Evolutionary conservation across 2,113 vertebrate genomes (phyloP).

Genomic region (Mustela nigripes): DNA sequence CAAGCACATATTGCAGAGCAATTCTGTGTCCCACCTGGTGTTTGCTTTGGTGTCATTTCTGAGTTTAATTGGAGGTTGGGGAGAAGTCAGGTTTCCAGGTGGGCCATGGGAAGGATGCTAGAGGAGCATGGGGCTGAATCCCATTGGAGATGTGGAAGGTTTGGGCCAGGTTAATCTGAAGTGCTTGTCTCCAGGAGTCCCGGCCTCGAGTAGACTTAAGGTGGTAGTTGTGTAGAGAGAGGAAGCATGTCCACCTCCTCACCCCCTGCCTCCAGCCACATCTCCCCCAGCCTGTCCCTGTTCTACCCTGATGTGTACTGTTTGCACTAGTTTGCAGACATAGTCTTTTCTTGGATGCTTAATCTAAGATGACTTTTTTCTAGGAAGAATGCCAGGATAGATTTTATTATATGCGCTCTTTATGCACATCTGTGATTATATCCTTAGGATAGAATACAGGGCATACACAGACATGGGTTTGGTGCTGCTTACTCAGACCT

Average conservation of each 20-base stretch:
- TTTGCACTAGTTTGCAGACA: conserved; percentile 4
- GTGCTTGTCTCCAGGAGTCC: neutral
- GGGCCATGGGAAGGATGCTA: neutral
- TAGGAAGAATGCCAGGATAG: neutral
- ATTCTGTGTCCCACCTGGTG: neutral
- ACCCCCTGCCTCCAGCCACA: too few species aligned
- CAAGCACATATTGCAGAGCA: neutral
- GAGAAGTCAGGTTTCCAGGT: conserved; percentile 7
- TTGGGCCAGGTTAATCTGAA: neutral
- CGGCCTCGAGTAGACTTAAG: neutral
- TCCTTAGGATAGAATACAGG: neutral
- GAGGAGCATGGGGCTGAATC: neutral
- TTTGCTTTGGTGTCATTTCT: conserved; percentile 8
- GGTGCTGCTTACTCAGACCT: neutral
- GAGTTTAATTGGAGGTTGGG: neutral
- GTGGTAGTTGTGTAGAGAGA: neutral
- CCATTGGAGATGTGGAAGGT: neutral
- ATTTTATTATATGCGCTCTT: neutral
- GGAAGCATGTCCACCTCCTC: neutral
- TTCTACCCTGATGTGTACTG: neutral
- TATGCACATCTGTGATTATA: neutral
- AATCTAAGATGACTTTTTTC: conserved; percentile 45
- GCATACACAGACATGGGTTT: neutral
- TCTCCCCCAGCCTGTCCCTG: too few species aligned
- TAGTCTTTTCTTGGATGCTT: neutral